These are phyloP conservation scores for Chironomus riparius DNA, from an alignment of 2,888 invertebrate genomes.

Conservation along the genomic window DNA sequence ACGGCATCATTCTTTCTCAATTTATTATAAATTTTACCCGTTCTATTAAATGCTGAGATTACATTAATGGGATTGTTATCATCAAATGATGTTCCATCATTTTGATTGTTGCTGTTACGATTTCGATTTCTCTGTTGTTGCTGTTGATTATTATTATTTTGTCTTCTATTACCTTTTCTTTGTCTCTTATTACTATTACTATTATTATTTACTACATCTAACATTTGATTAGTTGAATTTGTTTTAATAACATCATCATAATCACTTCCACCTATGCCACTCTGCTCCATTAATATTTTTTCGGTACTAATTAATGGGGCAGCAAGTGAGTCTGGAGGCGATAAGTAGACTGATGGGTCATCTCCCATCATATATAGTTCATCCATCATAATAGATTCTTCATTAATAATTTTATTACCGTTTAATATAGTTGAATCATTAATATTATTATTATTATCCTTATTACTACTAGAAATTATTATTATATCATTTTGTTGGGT, in stretches of 20 bases:
- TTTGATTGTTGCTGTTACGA: conserved; percentile 20
- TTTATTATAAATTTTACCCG: conserved; percentile 37
- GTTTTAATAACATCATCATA: neutral
- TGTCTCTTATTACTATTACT: conserved; percentile 18
- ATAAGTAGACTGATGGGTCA: neutral
- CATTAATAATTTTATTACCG: conserved; percentile 16
- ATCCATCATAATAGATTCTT: conserved; percentile 27
- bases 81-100: conserved; percentile 15
- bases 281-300: conserved; percentile 30
- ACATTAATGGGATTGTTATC: conserved; percentile 28
- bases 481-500: conserved; percentile 38
- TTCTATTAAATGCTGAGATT: conserved; percentile 32
- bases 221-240: conserved; percentile 24
- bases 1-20: conserved; percentile 43
- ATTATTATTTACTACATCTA: conserved; percentile 27
- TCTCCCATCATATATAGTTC: conserved; percentile 23
- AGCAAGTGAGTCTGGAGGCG: conserved; percentile 26
- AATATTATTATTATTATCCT: conserved; percentile 22
- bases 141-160: conserved; percentile 1
- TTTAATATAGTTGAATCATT: conserved; percentile 1
- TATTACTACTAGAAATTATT: conserved; percentile 32
- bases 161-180: conserved; percentile 21
- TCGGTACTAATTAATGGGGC: conserved; percentile 28
- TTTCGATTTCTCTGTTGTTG: neutral
- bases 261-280: conserved; percentile 30